Evolutionary conservation across 35 echinoderm and acorn worm genomes (phyloP), one percentile per base, ranked within the genome.

Genomic region (Patiria miniata): DNA sequence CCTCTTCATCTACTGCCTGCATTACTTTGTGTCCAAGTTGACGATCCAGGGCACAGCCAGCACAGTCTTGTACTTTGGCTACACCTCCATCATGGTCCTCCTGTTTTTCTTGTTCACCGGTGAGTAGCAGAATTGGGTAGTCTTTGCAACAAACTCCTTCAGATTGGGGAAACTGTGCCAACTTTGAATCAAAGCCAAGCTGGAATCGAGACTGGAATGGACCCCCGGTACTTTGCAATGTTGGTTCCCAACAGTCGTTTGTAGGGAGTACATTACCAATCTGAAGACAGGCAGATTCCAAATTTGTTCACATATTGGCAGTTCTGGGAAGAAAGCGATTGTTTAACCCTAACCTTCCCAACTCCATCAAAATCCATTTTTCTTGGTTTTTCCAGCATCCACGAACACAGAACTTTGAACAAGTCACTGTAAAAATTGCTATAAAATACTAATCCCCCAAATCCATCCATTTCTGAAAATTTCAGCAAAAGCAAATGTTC

Each of bases 41-140:
- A 84, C 85, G 32, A 84, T 97, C n/a, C 42, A 61, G 16, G 94
- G 90, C 2, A 50, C 39, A 15, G 87, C 94, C 1, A 97, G 94
- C 77, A 85, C 79, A 0, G 26, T 93, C 39, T 83, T 97, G 28
- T 97, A 97, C 68, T 93, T 97, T 39, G 94, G 94, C 39, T 93
- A 97, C 90, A 93, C 90, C 18, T 51, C 79, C 60, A 93, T 93
- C 79, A 97, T 97, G 86, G 94, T 97, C 32, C 22, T 97, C 21
- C 57, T 97, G 77, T 97, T 97, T 83, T 97, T 97, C 84, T 85
- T 97, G 36, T 97, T 97, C 56, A 87, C 86, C 84, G 95, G 95
- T 97, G 79, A 93, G 95, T 97, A 32, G n/a, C n/a, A 58, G 22
- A 58, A 58, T 58, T 58, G 12, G 54, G 54, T n/a, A 58, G 12